phyloP scores from a whole-genome alignment of 2,797 vertebrate genomes.

The Hipposideros larvatus region DNA sequence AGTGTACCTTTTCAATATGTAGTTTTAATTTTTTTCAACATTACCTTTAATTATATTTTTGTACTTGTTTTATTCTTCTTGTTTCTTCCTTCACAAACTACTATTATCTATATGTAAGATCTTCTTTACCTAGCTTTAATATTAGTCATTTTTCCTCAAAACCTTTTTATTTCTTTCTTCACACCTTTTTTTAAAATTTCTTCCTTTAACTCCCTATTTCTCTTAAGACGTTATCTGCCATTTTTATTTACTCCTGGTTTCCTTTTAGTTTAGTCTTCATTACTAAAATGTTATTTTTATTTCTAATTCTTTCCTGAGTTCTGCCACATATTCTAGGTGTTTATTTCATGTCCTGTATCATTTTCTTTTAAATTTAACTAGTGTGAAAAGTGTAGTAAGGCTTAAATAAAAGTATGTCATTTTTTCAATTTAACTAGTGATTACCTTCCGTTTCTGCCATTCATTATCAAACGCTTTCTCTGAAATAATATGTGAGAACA shows the following conservation, averaged over 20 bases:
- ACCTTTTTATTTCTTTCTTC: background rate
- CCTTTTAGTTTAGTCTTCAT: background rate
- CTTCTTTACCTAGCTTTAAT: background rate
- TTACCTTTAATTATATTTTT: background rate
- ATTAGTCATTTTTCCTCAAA: background rate
- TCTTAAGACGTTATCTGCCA: background rate
- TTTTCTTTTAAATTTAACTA: background rate
- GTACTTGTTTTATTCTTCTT: background rate
- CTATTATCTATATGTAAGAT: background rate
- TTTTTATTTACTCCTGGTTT: background rate
- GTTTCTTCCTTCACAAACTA: background rate
- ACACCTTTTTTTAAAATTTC: background rate
- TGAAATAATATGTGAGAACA: background rate
- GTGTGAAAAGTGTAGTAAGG: background rate
- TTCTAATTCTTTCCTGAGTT: background rate
- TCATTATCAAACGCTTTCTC: background rate
- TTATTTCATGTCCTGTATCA: background rate
- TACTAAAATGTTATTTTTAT: constrained; percentile 15
- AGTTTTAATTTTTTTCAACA: background rate
- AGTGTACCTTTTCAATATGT: background rate
- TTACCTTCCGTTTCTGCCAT: background rate
- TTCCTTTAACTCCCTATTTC: background rate
- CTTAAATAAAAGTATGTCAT: background rate
- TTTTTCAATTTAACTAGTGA: background rate
- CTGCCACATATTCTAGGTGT: background rate